Conservation (phyloP, 1,140 invertebrate genomes). For the Anoplolepis gracilipes region DNA sequence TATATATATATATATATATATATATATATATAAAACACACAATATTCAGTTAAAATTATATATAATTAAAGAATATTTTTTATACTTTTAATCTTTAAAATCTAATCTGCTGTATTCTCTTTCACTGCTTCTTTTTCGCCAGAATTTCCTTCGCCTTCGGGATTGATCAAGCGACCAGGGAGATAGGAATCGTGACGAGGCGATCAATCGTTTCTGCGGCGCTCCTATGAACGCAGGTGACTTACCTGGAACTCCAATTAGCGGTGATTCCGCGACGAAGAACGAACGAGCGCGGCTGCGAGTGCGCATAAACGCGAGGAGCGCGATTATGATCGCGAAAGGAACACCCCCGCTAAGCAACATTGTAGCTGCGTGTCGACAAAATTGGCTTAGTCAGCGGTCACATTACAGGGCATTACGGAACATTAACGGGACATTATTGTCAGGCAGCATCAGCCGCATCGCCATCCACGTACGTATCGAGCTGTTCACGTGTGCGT, state of each 20-base stretch:
- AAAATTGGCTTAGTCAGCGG: conserved; percentile 76
- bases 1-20: no score
- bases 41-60: no score
- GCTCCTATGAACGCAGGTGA: conserved; percentile 59
- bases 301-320: conserved; percentile 1
- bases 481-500: background rate
- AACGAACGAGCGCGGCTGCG: conserved; percentile 23
- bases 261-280: conserved; percentile 59
- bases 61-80: background rate
- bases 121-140: background rate
- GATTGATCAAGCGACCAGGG: conserved; percentile 15
- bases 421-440: conserved; percentile 69
- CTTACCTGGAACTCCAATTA: conserved; percentile 70
- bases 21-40: no score
- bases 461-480: conserved; percentile 11
- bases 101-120: background rate
- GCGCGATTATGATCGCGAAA: conserved; percentile 10
- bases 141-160: background rate
- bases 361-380: conserved; percentile 44
- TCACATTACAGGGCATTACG: conserved; percentile 73
- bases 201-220: conserved; percentile 44
- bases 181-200: conserved; percentile 41
- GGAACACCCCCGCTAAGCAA: conserved; percentile 17
- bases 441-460: conserved; percentile 43
- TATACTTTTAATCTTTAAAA: no score